Percentiles rank a stretch among this genome's conserved stretches.
Evolutionary conservation across 2,797 vertebrate genomes (phyloP).

Genomic region (Lagocephalus sceleratus): DNA sequence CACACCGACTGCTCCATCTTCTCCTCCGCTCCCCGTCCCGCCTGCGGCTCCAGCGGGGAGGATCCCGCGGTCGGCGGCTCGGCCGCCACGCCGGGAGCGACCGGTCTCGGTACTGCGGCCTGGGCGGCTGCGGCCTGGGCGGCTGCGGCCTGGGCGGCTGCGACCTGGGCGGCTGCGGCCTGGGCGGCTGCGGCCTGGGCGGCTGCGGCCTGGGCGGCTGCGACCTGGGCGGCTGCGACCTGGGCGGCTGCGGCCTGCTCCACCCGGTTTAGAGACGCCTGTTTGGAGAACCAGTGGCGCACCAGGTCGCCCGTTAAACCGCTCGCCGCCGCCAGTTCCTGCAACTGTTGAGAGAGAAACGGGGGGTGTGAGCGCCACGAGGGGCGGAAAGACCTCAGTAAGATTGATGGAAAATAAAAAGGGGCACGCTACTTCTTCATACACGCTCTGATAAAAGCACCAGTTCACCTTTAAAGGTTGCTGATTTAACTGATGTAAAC

Average conservation of each 20-base stretch:
- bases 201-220: conserved; percentile 26
- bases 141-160: too few species aligned
- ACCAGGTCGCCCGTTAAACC: conserved; percentile 84
- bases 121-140: conserved; percentile 25
- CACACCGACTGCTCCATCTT: conserved; percentile 62
- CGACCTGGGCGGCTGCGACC: conserved; percentile 1
- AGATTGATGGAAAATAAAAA: neutral
- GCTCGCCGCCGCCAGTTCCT: conserved; percentile 79
- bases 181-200: conserved; percentile 21
- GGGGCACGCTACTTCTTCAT: too few species aligned
- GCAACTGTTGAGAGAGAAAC: conserved; percentile 60
- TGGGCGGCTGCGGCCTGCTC: conserved; percentile 36
- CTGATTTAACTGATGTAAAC: too few species aligned
- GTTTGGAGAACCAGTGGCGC: conserved; percentile 84
- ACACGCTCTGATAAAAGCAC: too few species aligned
- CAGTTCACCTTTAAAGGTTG: too few species aligned
- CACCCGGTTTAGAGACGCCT: conserved; percentile 38
- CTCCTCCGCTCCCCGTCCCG: conserved; percentile 56
- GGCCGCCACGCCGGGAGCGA: conserved; percentile 9
- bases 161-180: conserved; percentile 11
- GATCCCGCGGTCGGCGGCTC: conserved; percentile 35
- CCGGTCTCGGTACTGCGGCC: conserved; percentile 12
- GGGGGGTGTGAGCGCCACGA: neutral
- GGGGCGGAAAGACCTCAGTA: neutral
- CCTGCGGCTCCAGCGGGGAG: conserved; percentile 45